These are phyloP conservation scores for Edolisoma coerulescens DNA, from an alignment of 2,113 vertebrate species.

Conservation along the genomic window DNA sequence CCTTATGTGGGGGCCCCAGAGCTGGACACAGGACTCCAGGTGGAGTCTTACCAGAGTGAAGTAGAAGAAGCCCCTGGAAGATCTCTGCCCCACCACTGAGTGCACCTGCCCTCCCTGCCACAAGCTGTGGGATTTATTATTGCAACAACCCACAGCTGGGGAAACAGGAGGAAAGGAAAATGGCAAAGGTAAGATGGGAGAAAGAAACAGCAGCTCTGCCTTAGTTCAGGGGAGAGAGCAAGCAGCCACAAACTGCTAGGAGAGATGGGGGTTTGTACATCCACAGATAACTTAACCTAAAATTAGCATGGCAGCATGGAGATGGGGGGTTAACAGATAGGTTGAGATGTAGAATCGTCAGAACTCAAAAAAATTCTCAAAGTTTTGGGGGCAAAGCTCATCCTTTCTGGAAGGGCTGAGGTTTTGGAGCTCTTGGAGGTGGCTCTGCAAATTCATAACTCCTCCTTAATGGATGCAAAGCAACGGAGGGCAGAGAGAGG, in stretches of 20 bases:
- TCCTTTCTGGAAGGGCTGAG: neutral
- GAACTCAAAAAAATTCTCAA: neutral
- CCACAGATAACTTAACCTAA: neutral
- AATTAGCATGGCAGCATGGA: neutral
- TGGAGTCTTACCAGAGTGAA: neutral
- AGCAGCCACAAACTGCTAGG: neutral
- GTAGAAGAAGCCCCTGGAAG: neutral
- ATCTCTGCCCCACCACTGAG: neutral
- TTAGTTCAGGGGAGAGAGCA: neutral
- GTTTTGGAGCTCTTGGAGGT: neutral
- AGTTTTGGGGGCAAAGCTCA: neutral
- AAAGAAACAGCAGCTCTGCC: neutral
- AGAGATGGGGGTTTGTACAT: neutral
- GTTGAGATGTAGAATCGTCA: neutral
- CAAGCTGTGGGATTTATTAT: neutral
- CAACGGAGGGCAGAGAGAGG: accelerated
- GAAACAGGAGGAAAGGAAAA: neutral
- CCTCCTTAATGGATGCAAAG: neutral
- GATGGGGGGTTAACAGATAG: accelerated
- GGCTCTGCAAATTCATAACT: neutral
- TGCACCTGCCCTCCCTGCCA: neutral
- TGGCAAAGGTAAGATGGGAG: neutral
- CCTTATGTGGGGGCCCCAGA: neutral
- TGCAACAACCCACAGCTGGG: neutral
- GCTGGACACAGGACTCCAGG: neutral